Evolutionary conservation across 1,140 invertebrate species (phyloP), one percentile per base, ranked within the genome.

Genomic region (Panagrolaimus sp.): DNA sequence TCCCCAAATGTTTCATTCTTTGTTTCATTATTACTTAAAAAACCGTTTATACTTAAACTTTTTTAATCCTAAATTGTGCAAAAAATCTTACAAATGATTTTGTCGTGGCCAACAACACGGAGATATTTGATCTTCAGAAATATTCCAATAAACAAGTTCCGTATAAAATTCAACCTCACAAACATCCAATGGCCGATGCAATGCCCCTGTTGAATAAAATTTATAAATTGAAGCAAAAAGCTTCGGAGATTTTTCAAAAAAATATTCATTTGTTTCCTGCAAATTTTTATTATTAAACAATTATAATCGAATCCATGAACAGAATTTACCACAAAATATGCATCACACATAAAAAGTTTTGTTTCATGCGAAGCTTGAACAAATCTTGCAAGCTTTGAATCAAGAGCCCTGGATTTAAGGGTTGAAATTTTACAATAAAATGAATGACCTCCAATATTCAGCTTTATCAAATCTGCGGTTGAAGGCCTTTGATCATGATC

Each of bases 221-320:
- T 72, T 66, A 67, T 73, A 75, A 21, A 75, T 73, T 7, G 38
- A 15, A 17, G 67, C 65, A 46, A 75, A 75, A n/a, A 75, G 21
- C 6, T 73, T 68, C 7, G 74, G 17, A 24, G 73, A 69, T 9
- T 75, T 15, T 46, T 75, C 73, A 32, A 76, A 75, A 44, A 76
- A 75, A 43, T 75, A 75, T 46, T 74, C 73, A n/a, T 71, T 63
- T 1, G 70, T 76, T 62, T 28, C 62, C 70, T 74, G 17, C 8
- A 74, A 69, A 43, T 71, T 7, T 1, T 17, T 8, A n/a, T 64
- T 8, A 52, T 62, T 6, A 2, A 58, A 58, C 1, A 2, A 52
- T 14, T 9, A 15, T 52, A 21, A 52, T 14, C 48, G 15, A 5
- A 52, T 21, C 21, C 52, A 58, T 58, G 17, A 21, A 52, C 9